Percentiles rank a stretch among this genome's conserved stretches.
Evolutionary conservation across 2,888 invertebrate genomes (phyloP).

Genomic region (Yponomeuta sedellus): DNA sequence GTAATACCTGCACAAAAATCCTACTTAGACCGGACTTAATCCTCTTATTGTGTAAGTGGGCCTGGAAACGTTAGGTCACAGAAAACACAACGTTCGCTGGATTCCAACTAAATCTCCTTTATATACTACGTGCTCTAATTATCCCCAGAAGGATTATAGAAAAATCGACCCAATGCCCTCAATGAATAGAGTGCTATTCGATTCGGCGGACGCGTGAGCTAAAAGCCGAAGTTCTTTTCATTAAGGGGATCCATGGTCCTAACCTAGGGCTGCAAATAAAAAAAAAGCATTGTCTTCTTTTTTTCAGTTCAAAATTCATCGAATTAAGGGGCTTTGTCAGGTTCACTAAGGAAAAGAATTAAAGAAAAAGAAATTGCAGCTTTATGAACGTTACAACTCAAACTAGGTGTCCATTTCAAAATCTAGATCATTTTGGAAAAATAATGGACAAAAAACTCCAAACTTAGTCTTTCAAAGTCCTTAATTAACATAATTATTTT

Average conservation of each 20-base stretch:
- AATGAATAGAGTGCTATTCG: background rate
- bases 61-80: background rate
- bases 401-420: too few species aligned
- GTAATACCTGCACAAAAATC: background rate
- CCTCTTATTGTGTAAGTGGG: background rate
- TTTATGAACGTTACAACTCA: too few species aligned
- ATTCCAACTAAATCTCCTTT: background rate
- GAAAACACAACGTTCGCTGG: background rate
- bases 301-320: too few species aligned
- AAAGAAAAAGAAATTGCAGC: too few species aligned
- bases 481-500: too few species aligned
- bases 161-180: background rate
- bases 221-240: background rate
- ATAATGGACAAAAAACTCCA: too few species aligned
- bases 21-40: background rate
- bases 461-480: too few species aligned
- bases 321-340: too few species aligned
- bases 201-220: background rate
- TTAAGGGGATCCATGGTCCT: background rate
- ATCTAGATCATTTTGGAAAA: too few species aligned
- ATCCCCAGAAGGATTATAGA: background rate
- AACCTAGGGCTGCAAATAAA: too few species aligned
- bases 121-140: background rate
- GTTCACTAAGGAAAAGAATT: too few species aligned
- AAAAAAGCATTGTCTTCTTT: too few species aligned